A percentile compares a stretch with the other conserved stretches of the same genome.
These are phyloP conservation scores for Hyperoplus lanceolatus DNA, from an alignment of 2,797 vertebrate genomes.

Conservation along the genomic window DNA sequence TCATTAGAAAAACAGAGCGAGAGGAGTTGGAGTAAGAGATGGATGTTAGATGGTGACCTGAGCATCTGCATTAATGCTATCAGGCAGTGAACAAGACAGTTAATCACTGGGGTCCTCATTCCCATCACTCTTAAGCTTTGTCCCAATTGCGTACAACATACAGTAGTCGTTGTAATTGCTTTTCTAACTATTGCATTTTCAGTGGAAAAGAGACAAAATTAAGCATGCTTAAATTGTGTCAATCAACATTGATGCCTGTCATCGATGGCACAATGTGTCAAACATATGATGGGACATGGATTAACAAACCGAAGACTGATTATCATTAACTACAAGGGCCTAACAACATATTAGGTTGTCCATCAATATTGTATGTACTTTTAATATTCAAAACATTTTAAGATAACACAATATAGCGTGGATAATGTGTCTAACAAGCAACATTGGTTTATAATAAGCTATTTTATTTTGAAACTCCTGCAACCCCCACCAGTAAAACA, in stretches of 20 bases:
- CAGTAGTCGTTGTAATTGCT: neutral
- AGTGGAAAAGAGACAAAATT: neutral
- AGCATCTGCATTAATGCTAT: slow-evolving; percentile 38
- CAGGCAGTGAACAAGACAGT: slow-evolving; percentile 31
- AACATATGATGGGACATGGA: neutral
- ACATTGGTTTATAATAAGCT: neutral
- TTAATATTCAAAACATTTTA: neutral
- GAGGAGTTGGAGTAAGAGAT: slow-evolving; percentile 27
- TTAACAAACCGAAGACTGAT: too few relatives aligned
- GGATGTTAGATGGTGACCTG: slow-evolving; percentile 54
- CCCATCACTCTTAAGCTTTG: slow-evolving; percentile 42
- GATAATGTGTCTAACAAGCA: neutral
- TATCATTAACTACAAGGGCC: too few relatives aligned
- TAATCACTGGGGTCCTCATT: slow-evolving; percentile 41
- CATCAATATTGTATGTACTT: neutral
- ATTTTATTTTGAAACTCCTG: too few relatives aligned
- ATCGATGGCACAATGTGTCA: neutral
- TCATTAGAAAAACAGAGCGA: slow-evolving; percentile 39
- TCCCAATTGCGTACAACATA: neutral
- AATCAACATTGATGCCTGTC: neutral
- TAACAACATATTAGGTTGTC: neutral
- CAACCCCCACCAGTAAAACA: too few relatives aligned
- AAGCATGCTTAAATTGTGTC: neutral
- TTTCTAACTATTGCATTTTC: slow-evolving; percentile 1
- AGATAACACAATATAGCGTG: too few relatives aligned